phyloP scores from a whole-genome alignment of 1,140 invertebrate genomes.

The Diachasmimorpha longicaudata region DNA sequence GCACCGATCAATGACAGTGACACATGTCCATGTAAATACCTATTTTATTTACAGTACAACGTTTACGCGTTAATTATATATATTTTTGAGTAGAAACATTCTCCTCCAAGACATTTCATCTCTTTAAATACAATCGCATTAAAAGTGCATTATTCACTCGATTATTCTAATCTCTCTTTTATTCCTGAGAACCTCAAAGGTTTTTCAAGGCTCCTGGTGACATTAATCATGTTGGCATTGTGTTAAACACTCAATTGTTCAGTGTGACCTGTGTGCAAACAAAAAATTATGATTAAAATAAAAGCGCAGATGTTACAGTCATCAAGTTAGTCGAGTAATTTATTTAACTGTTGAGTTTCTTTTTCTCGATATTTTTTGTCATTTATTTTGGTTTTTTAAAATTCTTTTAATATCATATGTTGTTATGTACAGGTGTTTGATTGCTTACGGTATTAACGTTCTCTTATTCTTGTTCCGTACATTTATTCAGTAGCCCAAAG shows the following conservation, averaged over 20 bases:
- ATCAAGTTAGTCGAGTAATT: constrained; percentile 3
- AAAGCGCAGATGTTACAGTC: constrained; percentile 3
- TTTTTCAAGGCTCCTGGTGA: not conserved
- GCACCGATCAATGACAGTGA: not conserved
- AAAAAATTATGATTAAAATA: not conserved
- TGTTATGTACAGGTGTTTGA: constrained; percentile 22
- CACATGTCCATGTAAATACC: not conserved
- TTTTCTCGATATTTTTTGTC: constrained; percentile 2
- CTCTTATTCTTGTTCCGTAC: not conserved
- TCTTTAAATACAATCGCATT: not conserved
- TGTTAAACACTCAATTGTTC: not conserved
- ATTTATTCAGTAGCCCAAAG: not conserved
- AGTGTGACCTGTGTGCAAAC: not conserved
- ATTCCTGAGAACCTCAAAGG: not conserved
- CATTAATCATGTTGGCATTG: not conserved
- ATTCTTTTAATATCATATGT: constrained; percentile 11
- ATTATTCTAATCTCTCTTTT: not conserved
- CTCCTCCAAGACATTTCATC: not conserved
- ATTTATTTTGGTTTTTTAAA: not conserved
- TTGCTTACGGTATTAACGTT: constrained; percentile 11
- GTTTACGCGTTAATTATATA: not conserved
- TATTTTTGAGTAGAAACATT: constrained; percentile 2
- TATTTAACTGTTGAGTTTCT: not conserved
- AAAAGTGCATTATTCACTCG: not conserved
- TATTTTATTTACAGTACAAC: constrained; percentile 2